phyloP scores from a whole-genome alignment of 2,888 invertebrate species.

The Zelleria hepariella region DNA sequence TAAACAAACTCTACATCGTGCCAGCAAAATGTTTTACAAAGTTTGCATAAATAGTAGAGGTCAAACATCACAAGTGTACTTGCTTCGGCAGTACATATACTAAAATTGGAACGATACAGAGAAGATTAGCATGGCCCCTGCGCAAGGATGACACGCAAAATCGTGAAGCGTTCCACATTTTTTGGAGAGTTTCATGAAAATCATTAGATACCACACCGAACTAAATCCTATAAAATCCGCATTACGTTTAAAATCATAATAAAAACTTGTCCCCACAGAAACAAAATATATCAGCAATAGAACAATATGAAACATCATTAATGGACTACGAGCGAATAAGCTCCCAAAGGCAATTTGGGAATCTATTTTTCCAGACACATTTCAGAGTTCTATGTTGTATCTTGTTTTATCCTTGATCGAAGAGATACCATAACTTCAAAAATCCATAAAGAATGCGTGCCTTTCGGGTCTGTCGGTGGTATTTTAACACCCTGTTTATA shows the following conservation, averaged over 20 bases:
- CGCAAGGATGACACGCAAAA: slow-evolving; percentile 55
- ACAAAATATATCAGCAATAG: too few relatives aligned
- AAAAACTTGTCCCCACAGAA: too few relatives aligned
- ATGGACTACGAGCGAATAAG: too few relatives aligned
- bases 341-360: too few relatives aligned
- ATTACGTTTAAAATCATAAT: too few relatives aligned
- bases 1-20: slow-evolving; percentile 13
- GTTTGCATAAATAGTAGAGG: not conserved
- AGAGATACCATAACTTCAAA: not conserved
- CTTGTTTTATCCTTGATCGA: too few relatives aligned
- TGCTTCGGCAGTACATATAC: slow-evolving; percentile 21
- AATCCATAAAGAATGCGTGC: not conserved
- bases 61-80: slow-evolving; percentile 17
- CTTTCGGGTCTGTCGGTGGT: too few relatives aligned
- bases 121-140: slow-evolving; percentile 10
- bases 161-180: slow-evolving; percentile 55
- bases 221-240: too few relatives aligned
- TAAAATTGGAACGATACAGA: slow-evolving; percentile 10
- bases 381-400: too few relatives aligned
- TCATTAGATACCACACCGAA: not conserved
- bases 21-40: slow-evolving; percentile 10
- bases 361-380: too few relatives aligned
- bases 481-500: too few relatives aligned
- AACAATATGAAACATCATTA: too few relatives aligned
- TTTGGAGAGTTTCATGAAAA: slow-evolving; percentile 19